Evolutionary conservation across 2,888 invertebrate species (phyloP), one percentile per base, ranked within the genome.

Genomic region (Xestia c-nigrum): DNA sequence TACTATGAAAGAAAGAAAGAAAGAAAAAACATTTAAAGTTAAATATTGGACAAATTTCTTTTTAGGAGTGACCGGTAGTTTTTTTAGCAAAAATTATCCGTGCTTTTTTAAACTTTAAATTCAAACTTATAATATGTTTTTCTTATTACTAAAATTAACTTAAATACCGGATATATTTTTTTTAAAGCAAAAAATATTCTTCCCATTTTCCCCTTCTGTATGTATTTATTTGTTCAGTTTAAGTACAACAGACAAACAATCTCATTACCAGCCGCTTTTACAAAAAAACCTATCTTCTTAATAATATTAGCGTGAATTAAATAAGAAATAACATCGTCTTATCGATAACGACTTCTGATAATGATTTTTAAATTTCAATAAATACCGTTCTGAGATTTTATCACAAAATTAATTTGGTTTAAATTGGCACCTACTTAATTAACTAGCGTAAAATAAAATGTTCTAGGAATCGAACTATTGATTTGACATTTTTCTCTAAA

Each of bases 381-480:
- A 52, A 9, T 38, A 78, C 24, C 14, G 40, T 14, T 3, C 16
- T 24, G 16, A 43, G 5, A 50, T 50, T 43, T 65, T 38, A 80
- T 50, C 4, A 50, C 10, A 0, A 21, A 66, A 70, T 21, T 31
- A 40, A 24, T 63, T 61, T 31, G 3, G 43, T 55, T 61, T 2
- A 67, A 82, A 71, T 80, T 38, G 50, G n/a, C 63, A 67, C 47
- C 7, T 57, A 67, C 47, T 5, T 57, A 38, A 70, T 63, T 61
- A 12, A 76, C 0, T n/a, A 31, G 21, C 14, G 14, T 31, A 12
- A 50, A 0, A 24, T 21, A n/a, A 31, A 61, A 31, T 24, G 31
- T 52, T 55, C 0, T n/a, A 64, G 64, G 2, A n/a, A 14, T 24
- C 9, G 52, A 59, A 57, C 4, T 57, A 68, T 16, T 1, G 21